Evolutionary conservation across 2,888 invertebrate species (phyloP).

Genomic region (Eupsilia transversa): DNA sequence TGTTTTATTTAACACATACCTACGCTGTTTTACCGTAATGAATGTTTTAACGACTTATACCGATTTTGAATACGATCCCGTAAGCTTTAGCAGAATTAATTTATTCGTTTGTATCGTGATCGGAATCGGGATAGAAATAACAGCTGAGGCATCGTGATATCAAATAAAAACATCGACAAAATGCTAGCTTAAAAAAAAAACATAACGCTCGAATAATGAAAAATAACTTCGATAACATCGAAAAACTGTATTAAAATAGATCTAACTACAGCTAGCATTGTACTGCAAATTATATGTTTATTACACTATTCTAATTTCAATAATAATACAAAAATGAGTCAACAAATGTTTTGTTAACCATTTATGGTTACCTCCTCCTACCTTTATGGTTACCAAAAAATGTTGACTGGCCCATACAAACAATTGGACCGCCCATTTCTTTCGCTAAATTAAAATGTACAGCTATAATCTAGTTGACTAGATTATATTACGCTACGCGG

Average conservation of each 20-base stretch:
- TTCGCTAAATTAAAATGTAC: constrained; percentile 25
- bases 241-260: neutral
- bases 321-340: neutral
- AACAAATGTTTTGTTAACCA: neutral
- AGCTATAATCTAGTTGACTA: constrained; percentile 6
- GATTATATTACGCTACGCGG: constrained; percentile 35
- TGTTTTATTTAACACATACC: constrained; percentile 45
- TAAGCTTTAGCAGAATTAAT: constrained; percentile 36
- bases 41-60: constrained; percentile 27
- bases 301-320: neutral
- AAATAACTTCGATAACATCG: neutral
- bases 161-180: neutral
- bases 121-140: constrained; percentile 15
- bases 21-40: constrained; percentile 40
- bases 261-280: neutral
- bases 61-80: constrained; percentile 6
- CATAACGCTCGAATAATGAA: neutral
- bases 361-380: no score
- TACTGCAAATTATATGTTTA: neutral
- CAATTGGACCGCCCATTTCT: neutral
- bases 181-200: neutral
- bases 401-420: constrained; percentile 9
- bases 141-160: neutral
- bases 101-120: constrained; percentile 23
- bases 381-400: no score